phyloP scores from a whole-genome alignment of 2,113 vertebrate species.

The Microcebus griseorufus region DNA sequence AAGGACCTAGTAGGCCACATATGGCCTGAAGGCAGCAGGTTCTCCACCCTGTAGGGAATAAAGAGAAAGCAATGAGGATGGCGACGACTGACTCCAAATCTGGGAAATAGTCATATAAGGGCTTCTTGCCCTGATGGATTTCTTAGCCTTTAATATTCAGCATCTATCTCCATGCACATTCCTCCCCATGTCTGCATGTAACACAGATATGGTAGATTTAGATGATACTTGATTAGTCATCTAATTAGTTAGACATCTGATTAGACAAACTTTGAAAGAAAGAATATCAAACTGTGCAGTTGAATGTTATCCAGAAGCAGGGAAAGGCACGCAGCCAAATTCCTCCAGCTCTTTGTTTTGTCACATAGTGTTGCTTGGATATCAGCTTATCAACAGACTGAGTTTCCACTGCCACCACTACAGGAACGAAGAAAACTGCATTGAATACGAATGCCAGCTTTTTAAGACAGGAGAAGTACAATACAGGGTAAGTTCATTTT shows the following conservation, averaged over 20 bases:
- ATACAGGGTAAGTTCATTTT: conserved; percentile 69
- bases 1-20: no score
- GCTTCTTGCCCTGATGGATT: not conserved
- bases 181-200: not conserved
- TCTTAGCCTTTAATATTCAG: conserved; percentile 35
- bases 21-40: no score
- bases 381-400: conserved; percentile 78
- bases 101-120: not conserved
- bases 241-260: no score
- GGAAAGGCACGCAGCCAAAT: conserved; percentile 44
- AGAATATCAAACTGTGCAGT: not conserved
- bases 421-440: conserved; percentile 54
- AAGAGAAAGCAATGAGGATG: not conserved
- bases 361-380: conserved; percentile 75
- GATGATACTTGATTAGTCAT: not conserved
- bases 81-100: not conserved
- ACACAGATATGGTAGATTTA: not conserved
- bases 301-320: conserved; percentile 12
- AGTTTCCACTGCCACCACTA: not conserved
- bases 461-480: not conserved
- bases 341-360: conserved; percentile 41
- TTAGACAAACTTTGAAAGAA: not conserved
- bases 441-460: conserved; percentile 66
- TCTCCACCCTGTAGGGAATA: no score
- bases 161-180: not conserved